Conservation (phyloP, 2,888 invertebrate genomes). For the Dicycla oo region DNA sequence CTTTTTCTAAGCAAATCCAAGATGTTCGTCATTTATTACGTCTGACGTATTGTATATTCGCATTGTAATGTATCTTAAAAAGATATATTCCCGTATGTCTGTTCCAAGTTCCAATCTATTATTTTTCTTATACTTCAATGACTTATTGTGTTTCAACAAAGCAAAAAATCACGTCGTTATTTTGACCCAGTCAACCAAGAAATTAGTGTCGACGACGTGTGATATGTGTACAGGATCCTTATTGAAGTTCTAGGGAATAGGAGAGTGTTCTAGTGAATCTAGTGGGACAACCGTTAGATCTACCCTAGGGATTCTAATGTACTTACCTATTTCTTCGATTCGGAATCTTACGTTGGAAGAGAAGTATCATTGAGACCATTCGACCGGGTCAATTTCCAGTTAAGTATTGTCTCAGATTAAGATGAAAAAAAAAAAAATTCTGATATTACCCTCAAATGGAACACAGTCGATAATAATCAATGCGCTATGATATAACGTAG, state of each 20-base stretch:
- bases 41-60: not conserved
- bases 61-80: not conserved
- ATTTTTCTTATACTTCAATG: conserved; percentile 39
- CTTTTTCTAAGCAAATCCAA: not conserved
- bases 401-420: not conserved
- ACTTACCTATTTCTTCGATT: not conserved
- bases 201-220: conserved; percentile 27
- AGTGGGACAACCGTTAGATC: not conserved
- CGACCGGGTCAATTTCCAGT: not conserved
- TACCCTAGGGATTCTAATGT: not conserved
- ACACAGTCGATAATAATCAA: conserved; percentile 10
- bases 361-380: not conserved
- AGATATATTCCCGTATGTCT: not conserved
- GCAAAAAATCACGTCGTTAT: conserved; percentile 50
- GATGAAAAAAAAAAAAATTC: not conserved
- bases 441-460: not conserved
- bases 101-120: conserved; percentile 27
- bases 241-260: conserved; percentile 20
- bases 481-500: not conserved
- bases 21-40: not conserved
- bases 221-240: conserved; percentile 1
- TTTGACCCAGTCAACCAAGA: conserved; percentile 40
- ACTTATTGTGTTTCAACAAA: conserved; percentile 25
- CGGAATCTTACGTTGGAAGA: not conserved
- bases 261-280: not conserved